A percentile compares a stretch with the other conserved stretches of the same genome.
Conservation (phyloP, 2,113 vertebrate species). For the Oryctolagus cuniculus region mOryCun1.1 NC_091438.1:83248501-83249000, state of each 20-base stretch:
- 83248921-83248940: background rate
- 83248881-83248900: background rate
- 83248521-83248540: background rate
- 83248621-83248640: background rate
- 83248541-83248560: background rate
- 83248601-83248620: constrained; percentile 11
- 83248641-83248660: background rate
- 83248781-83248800: background rate
- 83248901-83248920: background rate
- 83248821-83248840: constrained; percentile 2
- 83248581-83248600: background rate
- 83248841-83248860: constrained; percentile 10
- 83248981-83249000: background rate
- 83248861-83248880: background rate
- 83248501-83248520: too few relatives aligned
- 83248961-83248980: background rate
- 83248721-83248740: background rate
- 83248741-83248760: background rate
- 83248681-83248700: constrained; percentile 23
- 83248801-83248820: background rate
- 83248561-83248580: background rate
- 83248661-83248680: constrained; percentile 11
- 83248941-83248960: background rate
- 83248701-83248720: background rate
- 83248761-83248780: background rate